Evolutionary conservation across 2,113 vertebrate species (phyloP).

Genomic region (Cochlearius cochlearius): DNA sequence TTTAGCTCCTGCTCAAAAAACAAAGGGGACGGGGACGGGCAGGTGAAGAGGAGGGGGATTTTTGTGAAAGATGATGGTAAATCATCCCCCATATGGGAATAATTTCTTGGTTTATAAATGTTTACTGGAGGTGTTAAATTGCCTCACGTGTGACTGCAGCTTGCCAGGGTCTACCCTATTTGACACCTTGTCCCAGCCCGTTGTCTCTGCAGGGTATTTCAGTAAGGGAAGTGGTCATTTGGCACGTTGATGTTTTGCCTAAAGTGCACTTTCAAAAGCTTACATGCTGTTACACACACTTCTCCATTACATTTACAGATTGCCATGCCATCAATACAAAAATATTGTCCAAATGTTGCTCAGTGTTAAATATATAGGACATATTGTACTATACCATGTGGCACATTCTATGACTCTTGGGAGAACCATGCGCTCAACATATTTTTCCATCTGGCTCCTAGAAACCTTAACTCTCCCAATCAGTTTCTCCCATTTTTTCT

Average conservation of each 20-base stretch:
- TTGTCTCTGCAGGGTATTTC: neutral
- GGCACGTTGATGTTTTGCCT: neutral
- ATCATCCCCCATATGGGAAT: neutral
- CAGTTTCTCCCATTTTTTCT: neutral
- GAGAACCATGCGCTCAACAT: neutral
- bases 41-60: neutral
- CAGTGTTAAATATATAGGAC: neutral
- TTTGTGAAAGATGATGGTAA: neutral
- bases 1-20: neutral
- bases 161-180: neutral
- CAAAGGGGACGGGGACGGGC: neutral
- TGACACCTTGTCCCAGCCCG: neutral
- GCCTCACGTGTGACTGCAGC: neutral
- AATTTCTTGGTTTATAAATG: neutral
- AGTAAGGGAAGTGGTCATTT: neutral
- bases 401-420: neutral
- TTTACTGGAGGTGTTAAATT: neutral
- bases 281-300: neutral
- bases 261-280: neutral
- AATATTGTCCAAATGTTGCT: conserved; percentile 7
- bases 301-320: neutral
- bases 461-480: neutral
- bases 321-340: conserved; percentile 1
- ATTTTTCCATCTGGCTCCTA: neutral
- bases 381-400: neutral